These are phyloP conservation scores for Dendrophyllia cribrosa DNA, from an alignment of 64 coral and sea anemone species.

Conservation along the genomic window DNA sequence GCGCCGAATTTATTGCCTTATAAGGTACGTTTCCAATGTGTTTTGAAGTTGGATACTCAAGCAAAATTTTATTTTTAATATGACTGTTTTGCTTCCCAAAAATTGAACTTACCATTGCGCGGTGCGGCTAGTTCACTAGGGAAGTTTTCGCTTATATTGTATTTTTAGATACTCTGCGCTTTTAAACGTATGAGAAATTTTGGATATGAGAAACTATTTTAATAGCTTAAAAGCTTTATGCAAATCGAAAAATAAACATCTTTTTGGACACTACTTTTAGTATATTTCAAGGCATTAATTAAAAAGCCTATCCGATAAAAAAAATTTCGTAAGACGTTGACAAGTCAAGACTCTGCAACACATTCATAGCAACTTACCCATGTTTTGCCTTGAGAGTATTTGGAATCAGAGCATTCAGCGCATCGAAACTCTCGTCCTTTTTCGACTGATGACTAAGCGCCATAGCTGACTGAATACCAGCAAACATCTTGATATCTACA, in stretches of 20 bases:
- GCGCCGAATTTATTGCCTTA: not conserved
- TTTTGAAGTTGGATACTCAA: not conserved
- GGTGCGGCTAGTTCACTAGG: no score
- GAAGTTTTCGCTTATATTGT: no score
- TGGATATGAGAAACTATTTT: no score
- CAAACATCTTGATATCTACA: conserved; percentile 24
- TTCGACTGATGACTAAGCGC: conserved; percentile 29
- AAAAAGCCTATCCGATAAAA: not conserved
- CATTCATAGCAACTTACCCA: conserved; percentile 1
- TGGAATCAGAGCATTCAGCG: conserved; percentile 19
- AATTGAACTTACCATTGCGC: not conserved
- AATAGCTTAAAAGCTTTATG: no score
- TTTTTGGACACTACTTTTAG: no score
- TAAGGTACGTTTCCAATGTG: not conserved
- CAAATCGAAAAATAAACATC: no score
- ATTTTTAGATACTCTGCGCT: no score
- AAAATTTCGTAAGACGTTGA: no score
- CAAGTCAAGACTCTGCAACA: not conserved
- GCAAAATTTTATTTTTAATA: not conserved
- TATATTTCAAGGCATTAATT: no score
- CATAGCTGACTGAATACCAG: conserved; percentile 29
- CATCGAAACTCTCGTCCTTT: conserved; percentile 28
- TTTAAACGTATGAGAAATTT: no score
- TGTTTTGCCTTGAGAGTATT: not conserved
- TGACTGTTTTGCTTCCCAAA: not conserved